Base-by-base conservation (phyloP, 23 tunicate species). In the Pegea sp. region DNA sequence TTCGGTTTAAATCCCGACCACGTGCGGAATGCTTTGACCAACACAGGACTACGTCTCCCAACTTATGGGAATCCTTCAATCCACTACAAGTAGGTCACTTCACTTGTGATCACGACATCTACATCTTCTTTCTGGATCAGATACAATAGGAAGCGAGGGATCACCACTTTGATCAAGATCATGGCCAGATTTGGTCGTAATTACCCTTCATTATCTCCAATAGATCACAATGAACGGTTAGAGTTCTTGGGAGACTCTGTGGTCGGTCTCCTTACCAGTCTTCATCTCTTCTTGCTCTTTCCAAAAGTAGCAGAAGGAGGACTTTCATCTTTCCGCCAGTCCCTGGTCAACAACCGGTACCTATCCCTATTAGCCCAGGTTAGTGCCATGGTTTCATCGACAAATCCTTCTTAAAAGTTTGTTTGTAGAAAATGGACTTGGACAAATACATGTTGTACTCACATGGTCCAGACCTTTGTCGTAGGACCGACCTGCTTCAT, bases 1-100 rank as follows among this genome's bases (percentile, higher is more conserved):
- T 91, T 71, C 42, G 99, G 99, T 24, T 69, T 76, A 46, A 91
- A 91, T 59, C 93, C 99, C 5, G 99, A 91, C 50, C 99, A 91
- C 55, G 99, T 91, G 19, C 32, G 99, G 32, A 89, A 89, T 62
- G 74, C 91, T 5, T 66, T 77, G 30, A 66, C 98, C 42, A 89
- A 89, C 62, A 77, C 90, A 43, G 98, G 91, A 7, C 61, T 89
- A 5, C 56, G 98, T 21, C 49, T 69, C 33, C 90, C 90, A 11
- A 76, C 48, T 66, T 89, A 89, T 50, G 98, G 98, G 23, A 84
- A 77, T 38, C 69, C 78, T 53, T 84, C 95, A 5, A 74, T 84
- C 1, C 95, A 84, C 55, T 84, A 73, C 58, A 84, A 84, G 75
- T 74, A 53, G 28, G 62, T 51, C 4, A 1, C 27, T 26, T 18